Percentiles rank a stretch among this genome's conserved stretches.
These are phyloP conservation scores for Heliconius ethilla DNA, from an alignment of 2,888 invertebrate genomes.

Conservation along the genomic window DNA sequence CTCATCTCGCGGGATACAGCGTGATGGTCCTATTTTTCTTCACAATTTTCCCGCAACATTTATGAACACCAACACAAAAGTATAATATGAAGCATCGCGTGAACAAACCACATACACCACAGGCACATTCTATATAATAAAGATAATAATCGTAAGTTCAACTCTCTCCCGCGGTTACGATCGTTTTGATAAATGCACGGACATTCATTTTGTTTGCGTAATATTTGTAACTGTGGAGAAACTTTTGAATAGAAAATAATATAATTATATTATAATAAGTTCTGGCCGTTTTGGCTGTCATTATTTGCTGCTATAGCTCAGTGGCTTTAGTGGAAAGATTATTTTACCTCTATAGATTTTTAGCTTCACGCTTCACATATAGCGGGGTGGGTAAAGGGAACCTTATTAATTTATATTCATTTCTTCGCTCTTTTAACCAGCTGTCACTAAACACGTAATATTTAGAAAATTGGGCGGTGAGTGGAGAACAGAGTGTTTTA, in stretches of 20 bases:
- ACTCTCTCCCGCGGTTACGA: slow-evolving; percentile 27
- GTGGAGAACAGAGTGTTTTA: neutral
- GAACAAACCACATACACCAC: slow-evolving; percentile 5
- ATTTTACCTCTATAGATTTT: too few relatives aligned
- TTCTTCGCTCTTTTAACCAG: too few relatives aligned
- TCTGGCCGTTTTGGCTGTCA: neutral
- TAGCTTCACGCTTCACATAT: too few relatives aligned
- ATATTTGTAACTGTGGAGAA: slow-evolving; percentile 15
- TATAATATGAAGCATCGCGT: neutral
- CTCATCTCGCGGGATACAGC: too few relatives aligned
- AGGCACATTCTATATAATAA: neutral
- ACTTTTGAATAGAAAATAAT: slow-evolving; percentile 14
- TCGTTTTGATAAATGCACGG: slow-evolving; percentile 24
- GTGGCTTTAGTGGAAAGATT: too few relatives aligned
- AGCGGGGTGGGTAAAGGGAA: too few relatives aligned
- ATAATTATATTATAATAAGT: neutral
- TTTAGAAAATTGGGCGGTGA: neutral
- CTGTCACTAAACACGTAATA: neutral
- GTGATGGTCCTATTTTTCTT: too few relatives aligned
- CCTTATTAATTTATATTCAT: too few relatives aligned
- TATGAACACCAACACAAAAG: too few relatives aligned
- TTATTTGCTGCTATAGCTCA: neutral
- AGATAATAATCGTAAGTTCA: slow-evolving; percentile 13
- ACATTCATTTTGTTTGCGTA: slow-evolving; percentile 20
- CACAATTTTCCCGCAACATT: too few relatives aligned